Evolutionary conservation across 2,113 vertebrate genomes (phyloP), one percentile per base, ranked within the genome.

Genomic region (Ctenomys sociabilis): DNA sequence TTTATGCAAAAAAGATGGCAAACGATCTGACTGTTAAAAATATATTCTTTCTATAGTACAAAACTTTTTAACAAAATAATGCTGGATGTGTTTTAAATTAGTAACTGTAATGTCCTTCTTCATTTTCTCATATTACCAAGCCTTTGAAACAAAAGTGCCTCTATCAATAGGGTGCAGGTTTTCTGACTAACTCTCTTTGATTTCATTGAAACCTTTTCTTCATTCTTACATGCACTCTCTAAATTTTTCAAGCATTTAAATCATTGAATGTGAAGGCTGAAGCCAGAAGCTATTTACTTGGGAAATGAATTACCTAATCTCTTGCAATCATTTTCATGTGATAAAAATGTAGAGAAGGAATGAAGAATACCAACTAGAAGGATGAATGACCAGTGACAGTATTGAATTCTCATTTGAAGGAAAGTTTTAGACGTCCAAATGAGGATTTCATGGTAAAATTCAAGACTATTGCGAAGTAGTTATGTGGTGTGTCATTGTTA

Each of bases 281-380:
- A 95, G 83, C 40, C 81, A 90, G 78, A 96, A 95, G 95, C 75
- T 96, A 97, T 96, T 94, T 97, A 97, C 95, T 97, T 97, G 75
- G 84, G 70, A 96, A 98, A 97, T 96, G 90, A 96, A 90, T 96
- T 91, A 94, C 87, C 94, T 96, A 96, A 97, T 97, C 91, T 96
- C 87, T 86, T 94, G 82, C 37, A 92, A 81, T 28, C 93, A 95
- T 94, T 97, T 96, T 52, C 37, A 91, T 45, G 82, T 72, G 87
- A 66, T 88, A 87, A 91, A 96, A 97, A 82, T 80, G 26, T 64
- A 73, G 43, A 64, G 64, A 84, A 85, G 40, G 94, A 97, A 93
- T 89, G 78, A 94, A 95, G 68, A 96, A 77, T 80, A 92, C 70
- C 68, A 93, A 91, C 0, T 3, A 37, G 63, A 93, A 63, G 66